Percentiles rank a stretch among this genome's conserved stretches.
Conservation (phyloP, 2,888 invertebrate species). For the Vesta saturnalis region DNA sequence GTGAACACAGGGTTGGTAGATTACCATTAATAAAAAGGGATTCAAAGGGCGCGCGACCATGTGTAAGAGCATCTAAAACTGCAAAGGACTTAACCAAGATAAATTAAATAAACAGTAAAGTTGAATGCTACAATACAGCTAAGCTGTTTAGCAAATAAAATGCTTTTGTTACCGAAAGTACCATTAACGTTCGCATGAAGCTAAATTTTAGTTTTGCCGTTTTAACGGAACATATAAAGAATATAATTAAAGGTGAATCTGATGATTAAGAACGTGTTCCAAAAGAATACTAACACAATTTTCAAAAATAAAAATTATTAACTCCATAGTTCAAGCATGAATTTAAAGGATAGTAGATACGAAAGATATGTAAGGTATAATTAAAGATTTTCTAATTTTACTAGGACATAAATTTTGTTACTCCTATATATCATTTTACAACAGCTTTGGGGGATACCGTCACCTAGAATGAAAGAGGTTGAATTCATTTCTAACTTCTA, state of each 20-base stretch:
- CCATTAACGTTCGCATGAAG: conserved; percentile 12
- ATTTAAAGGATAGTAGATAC: not conserved
- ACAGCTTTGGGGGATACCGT: not conserved
- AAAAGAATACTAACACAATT: not conserved
- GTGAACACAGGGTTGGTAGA: conserved; percentile 36
- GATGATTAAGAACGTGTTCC: not conserved
- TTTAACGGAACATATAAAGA: not conserved
- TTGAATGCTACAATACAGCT: conserved; percentile 25
- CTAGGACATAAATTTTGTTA: conserved; percentile 4
- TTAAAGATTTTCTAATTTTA: conserved; percentile 6
- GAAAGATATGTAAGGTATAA: not conserved
- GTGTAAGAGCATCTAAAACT: conserved; percentile 37
- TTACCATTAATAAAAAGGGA: conserved; percentile 41
- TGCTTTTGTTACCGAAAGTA: conserved; percentile 10
- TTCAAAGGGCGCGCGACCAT: conserved; percentile 38
- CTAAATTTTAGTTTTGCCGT: not conserved
- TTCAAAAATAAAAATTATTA: not conserved
- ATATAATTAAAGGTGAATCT: not conserved
- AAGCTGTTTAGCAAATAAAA: conserved; percentile 28
- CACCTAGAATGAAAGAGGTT: not conserved
- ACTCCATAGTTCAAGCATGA: not conserved
- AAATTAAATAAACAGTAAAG: conserved; percentile 32
- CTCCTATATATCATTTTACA: conserved; percentile 4
- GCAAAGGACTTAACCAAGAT: conserved; percentile 29
- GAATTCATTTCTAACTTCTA: conserved; percentile 1